Evolutionary conservation across 2,888 invertebrate genomes (phyloP).

Genomic region (Drosophila tripunctata): DNA sequence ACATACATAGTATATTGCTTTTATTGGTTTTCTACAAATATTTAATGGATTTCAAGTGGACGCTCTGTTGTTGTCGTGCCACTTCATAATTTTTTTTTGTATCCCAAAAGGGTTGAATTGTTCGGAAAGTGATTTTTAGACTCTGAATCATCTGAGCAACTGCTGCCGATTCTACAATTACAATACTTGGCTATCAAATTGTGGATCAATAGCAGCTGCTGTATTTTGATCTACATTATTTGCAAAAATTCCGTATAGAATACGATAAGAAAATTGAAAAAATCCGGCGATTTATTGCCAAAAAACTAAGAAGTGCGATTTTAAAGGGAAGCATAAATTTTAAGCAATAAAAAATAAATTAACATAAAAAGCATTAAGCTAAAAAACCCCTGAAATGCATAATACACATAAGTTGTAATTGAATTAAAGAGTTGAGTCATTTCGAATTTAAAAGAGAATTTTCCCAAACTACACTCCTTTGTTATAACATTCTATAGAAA

Average conservation of each 20-base stretch:
- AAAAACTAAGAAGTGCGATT: background rate
- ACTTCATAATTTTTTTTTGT: constrained; percentile 64
- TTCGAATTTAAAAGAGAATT: no score
- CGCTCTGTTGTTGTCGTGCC: constrained; percentile 73
- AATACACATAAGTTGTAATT: no score
- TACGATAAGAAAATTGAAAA: background rate
- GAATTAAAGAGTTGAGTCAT: no score
- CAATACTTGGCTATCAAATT: constrained; percentile 4
- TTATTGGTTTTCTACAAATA: constrained; percentile 79
- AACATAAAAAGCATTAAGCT: no score
- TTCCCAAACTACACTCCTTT: no score
- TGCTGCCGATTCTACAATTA: constrained; percentile 20
- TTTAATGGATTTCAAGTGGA: constrained; percentile 80
- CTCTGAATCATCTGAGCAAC: constrained; percentile 33
- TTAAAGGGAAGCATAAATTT: no score
- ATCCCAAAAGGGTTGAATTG: constrained; percentile 32
- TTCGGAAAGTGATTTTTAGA: constrained; percentile 1
- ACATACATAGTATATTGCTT: constrained; percentile 55
- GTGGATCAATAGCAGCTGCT: constrained; percentile 39
- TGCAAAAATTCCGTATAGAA: constrained; percentile 6
- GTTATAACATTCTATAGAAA: no score
- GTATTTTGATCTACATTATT: background rate
- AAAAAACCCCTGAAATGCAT: no score
- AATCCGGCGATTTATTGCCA: background rate
- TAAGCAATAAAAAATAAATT: no score